Base-by-base conservation (phyloP, 2,797 vertebrate genomes). In the Eutrigla gurnardus region DNA sequence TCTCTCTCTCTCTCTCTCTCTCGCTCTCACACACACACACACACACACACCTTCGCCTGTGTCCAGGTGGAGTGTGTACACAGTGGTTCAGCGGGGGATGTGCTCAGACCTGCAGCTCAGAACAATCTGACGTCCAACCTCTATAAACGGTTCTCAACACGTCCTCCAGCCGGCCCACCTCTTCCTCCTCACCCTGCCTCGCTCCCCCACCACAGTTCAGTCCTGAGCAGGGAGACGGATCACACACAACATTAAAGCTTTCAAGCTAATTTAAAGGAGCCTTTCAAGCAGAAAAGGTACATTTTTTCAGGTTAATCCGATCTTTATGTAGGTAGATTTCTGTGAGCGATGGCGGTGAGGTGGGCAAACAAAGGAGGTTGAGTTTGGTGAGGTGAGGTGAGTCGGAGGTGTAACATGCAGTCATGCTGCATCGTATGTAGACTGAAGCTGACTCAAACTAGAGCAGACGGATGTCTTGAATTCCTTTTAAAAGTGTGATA, bases 91-190 rank as follows among this genome's bases (percentile, higher is more conserved):
- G 63, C 63, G 32, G 53, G 53, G 8, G 75, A 76, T 78, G 1
- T 75, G 91, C 72, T 68, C 59, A 53, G 73, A 75, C 92, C 63
- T 86, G 89, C 68, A 47, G 73, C 73, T 71, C 18, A 72, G 53
- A 25, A 37, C 61, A 72, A 43, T 73, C 75, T 86, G 87, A 86
- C 80, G 73, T 54, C 69, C 82, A 85, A 59, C 65, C 69, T 74
- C 76, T 61, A n/a, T 2, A 70, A 81, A 84, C 91, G 65, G 82
- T 60, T 93, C 88, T 72, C 68, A 84, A 92, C 91, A 89, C 3
- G 90, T 73, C 81, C 71, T 25, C 25, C 58, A 53, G 67, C 70
- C 68, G 15, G 77, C 84, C 80, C 84, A 81, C 75, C 58, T 15
- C 8, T 8, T 71, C 54, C 47, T 18, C 3, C 70, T 73, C 40